Base-by-base conservation (phyloP, 1,140 invertebrate species). In the Cherax quadricarinatus region DNA sequence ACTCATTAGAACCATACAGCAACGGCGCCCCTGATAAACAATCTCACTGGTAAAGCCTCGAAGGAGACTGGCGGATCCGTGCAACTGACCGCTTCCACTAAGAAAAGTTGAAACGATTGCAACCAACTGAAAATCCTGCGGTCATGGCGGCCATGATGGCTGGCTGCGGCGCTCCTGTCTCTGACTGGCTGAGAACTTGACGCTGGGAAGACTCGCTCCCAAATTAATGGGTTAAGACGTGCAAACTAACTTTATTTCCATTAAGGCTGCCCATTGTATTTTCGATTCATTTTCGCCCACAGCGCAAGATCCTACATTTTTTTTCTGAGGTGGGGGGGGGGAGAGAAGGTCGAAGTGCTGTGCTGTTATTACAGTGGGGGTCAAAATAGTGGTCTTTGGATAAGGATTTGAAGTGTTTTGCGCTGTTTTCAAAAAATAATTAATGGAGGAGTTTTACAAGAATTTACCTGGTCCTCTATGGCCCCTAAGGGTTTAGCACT, bases 201-300 rank as follows among this genome's bases (percentile, higher is more conserved):
- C 84, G 84, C 87, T 53, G 84, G 51, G 24, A 48, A 49, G 83
- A 41, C 62, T 51, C 30, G 84, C 49, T 41, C n/a, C 75, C 6
- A 91, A 91, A 91, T 91, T 91, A 91, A 91, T 91, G 89, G 30
- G 84, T 30, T 91, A 75, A 80, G 89, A 86, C 89, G 89, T 91
- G 89, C 78, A 62, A 87, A 80, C 89, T 87, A 66, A 81, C 89
- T 86, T 86, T 86, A 86, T 70, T 70, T 30, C 84, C 82, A 75
- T 70, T 86, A 79, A 57, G 82, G 6, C 41, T 60, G 48, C 48
- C 70, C 73, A 60, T 86, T 91, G 70, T 86, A 79, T 79, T 80
- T 87, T 80, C 86, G 41, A 62, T 73, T 86, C 24, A 66, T 86
- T 73, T 86, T 30, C 62, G 24, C 30, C 30, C 30, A 70, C 83